A percentile compares a stretch with the other conserved stretches of the same genome.
Evolutionary conservation across 1,140 invertebrate genomes (phyloP).

Genomic region (Leucophenga varia): DNA sequence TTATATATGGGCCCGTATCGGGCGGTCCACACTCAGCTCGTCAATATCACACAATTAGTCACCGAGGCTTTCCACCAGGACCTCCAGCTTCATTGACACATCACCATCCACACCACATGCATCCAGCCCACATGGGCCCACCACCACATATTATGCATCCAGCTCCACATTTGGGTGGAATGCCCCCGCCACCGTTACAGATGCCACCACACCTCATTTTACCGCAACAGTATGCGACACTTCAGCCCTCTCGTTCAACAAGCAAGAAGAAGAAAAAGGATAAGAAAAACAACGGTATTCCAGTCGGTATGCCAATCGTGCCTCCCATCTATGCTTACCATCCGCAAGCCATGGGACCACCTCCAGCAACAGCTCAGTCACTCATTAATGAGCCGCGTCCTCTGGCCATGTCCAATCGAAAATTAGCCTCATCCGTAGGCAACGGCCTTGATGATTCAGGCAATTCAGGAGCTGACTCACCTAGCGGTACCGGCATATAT

Average conservation of each 20-base stretch:
- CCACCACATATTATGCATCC: not conserved
- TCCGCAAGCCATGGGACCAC: slow-evolving; percentile 21
- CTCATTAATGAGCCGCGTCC: slow-evolving; percentile 42
- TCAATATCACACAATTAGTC: slow-evolving; percentile 53
- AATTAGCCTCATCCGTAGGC: slow-evolving; percentile 60
- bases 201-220: slow-evolving; percentile 41
- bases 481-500: slow-evolving; percentile 84
- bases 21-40: slow-evolving; percentile 30
- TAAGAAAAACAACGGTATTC: slow-evolving; percentile 57
- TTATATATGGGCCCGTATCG: slow-evolving; percentile 40
- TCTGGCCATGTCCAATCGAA: slow-evolving; percentile 57
- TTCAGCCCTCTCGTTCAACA: slow-evolving; percentile 46
- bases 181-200: slow-evolving; percentile 31
- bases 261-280: slow-evolving; percentile 67
- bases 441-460: slow-evolving; percentile 62
- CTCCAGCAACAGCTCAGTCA: slow-evolving; percentile 40
- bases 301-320: slow-evolving; percentile 50
- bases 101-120: slow-evolving; percentile 30
- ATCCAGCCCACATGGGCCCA: slow-evolving; percentile 12
- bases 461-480: slow-evolving; percentile 70
- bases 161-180: slow-evolving; percentile 25
- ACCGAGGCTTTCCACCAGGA: slow-evolving; percentile 42
- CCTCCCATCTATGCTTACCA: slow-evolving; percentile 52
- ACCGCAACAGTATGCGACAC: slow-evolving; percentile 51
- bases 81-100: slow-evolving; percentile 22